phyloP scores from a whole-genome alignment of 2,797 vertebrate species.

The Adrianichthys oophorus region DNA sequence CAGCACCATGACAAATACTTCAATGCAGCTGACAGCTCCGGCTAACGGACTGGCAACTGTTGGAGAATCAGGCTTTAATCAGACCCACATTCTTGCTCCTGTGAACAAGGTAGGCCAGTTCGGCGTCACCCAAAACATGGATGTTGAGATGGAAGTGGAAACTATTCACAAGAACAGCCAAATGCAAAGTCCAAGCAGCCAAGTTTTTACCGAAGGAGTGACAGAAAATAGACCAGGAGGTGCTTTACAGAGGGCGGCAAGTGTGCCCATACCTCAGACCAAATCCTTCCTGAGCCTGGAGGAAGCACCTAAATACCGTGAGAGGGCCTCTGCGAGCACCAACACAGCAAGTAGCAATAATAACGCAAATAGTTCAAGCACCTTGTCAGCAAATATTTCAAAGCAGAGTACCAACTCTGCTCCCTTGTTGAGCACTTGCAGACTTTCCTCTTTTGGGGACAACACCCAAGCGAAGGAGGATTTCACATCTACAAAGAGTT shows the following conservation, averaged over 20 bases:
- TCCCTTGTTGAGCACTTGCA: slow-evolving; percentile 78
- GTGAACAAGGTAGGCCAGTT: slow-evolving; percentile 69
- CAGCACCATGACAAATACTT: slow-evolving; percentile 62
- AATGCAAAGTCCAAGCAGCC: slow-evolving; percentile 70
- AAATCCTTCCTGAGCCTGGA: slow-evolving; percentile 78
- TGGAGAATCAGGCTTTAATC: slow-evolving; percentile 78
- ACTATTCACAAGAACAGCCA: slow-evolving; percentile 79
- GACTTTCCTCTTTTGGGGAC: slow-evolving; percentile 71
- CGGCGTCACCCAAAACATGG: slow-evolving; percentile 66
- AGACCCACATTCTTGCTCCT: slow-evolving; percentile 83
- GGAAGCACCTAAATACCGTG: slow-evolving; percentile 72
- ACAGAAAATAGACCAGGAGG: slow-evolving; percentile 62
- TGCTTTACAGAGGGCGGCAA: slow-evolving; percentile 79
- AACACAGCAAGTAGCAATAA: slow-evolving; percentile 78
- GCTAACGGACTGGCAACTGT: slow-evolving; percentile 59
- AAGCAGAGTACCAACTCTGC: slow-evolving; percentile 77
- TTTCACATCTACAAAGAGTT: slow-evolving; percentile 82
- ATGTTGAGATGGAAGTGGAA: slow-evolving; percentile 91
- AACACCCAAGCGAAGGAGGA: slow-evolving; percentile 76
- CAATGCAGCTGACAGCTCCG: slow-evolving; percentile 82
- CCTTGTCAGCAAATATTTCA: slow-evolving; percentile 74
- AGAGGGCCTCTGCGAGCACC: slow-evolving; percentile 63
- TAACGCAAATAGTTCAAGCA: slow-evolving; percentile 61
- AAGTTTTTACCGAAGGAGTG: slow-evolving; percentile 61
- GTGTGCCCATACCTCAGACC: slow-evolving; percentile 79